Evolutionary conservation across 2,888 invertebrate species (phyloP).

Genomic region (Nemotelus pantherinus): DNA sequence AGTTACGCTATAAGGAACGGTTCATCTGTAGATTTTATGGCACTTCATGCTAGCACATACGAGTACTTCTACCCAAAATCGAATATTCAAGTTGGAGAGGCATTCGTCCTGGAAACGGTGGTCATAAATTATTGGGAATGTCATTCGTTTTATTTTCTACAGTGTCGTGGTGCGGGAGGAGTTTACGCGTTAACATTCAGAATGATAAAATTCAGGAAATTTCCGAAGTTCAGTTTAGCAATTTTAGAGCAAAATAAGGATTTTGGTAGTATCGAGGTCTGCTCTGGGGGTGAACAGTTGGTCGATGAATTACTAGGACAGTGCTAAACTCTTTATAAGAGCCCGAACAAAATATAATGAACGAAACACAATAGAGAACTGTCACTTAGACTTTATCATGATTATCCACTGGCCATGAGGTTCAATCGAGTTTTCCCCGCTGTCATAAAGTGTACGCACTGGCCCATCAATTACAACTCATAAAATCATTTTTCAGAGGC

Average conservation of each 20-base stretch:
- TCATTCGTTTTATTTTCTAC: conserved; percentile 20
- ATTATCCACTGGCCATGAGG: too few species aligned
- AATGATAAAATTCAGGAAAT: conserved; percentile 11
- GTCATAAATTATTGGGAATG: conserved; percentile 27
- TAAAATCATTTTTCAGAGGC: too few species aligned
- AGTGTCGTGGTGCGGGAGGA: conserved; percentile 9
- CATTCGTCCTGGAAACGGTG: conserved; percentile 12
- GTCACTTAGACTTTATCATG: too few species aligned
- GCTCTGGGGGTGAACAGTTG: too few species aligned
- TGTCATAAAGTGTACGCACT: too few species aligned
- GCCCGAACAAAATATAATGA: too few species aligned
- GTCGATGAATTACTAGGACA: too few species aligned
- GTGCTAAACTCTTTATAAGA: too few species aligned
- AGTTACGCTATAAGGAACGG: neutral
- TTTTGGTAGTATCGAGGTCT: neutral
- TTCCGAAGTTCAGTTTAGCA: neutral
- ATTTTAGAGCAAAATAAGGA: neutral
- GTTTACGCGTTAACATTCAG: neutral
- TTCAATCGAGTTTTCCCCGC: too few species aligned
- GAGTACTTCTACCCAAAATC: neutral
- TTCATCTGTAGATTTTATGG: neutral
- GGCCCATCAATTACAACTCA: too few species aligned
- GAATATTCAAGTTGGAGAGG: neutral
- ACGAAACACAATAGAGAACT: too few species aligned
- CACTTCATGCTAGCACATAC: conserved; percentile 15